Conservation (phyloP, 2,888 invertebrate species). For the Teleogryllus oceanicus region DNA sequence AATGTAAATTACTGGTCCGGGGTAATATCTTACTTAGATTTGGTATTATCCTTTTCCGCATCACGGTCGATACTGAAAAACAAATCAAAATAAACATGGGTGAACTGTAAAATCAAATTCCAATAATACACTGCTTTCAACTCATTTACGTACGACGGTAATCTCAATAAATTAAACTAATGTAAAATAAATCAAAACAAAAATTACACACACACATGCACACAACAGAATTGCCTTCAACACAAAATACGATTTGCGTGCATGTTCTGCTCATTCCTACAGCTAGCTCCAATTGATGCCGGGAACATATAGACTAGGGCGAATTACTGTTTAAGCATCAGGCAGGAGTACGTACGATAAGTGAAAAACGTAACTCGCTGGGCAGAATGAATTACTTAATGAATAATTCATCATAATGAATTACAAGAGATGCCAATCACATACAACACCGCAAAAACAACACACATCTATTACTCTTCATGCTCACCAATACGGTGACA, state of each 20-base stretch:
- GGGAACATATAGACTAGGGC: neutral
- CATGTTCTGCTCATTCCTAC: neutral
- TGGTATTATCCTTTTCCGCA: constrained; percentile 31
- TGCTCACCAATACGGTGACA: constrained; percentile 10
- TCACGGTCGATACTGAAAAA: constrained; percentile 31
- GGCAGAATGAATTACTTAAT: neutral
- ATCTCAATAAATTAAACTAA: neutral
- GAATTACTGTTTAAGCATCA: neutral
- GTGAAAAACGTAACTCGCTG: neutral
- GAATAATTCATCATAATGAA: neutral
- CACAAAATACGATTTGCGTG: neutral
- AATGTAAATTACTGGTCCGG: neutral
- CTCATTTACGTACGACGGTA: too few relatives aligned
- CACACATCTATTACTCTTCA: neutral
- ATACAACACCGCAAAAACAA: neutral
- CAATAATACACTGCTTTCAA: too few relatives aligned
- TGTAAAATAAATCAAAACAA: neutral
- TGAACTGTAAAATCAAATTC: too few relatives aligned
- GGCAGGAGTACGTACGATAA: neutral
- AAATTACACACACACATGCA: neutral
- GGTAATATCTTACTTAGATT: constrained; percentile 27
- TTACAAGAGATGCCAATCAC: neutral
- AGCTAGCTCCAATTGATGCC: neutral
- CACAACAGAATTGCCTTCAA: neutral
- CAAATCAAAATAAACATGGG: neutral